Evolutionary conservation across 1,140 invertebrate species (phyloP).

Genomic region (Plectrocnemia conspersa): DNA sequence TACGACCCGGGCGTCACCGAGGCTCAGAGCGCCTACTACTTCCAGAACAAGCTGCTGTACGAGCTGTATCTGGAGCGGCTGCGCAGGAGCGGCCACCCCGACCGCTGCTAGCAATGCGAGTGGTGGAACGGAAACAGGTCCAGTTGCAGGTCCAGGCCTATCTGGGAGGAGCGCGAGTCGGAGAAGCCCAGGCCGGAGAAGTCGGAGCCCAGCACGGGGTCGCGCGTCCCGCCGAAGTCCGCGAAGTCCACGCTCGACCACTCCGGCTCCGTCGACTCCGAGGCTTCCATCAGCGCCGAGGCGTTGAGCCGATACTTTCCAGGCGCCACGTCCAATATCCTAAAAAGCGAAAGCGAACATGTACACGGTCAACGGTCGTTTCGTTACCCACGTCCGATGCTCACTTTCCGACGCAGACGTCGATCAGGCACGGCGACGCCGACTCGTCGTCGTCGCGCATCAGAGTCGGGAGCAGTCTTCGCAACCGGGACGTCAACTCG

Average conservation of each 20-base stretch:
- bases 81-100: constrained; percentile 49
- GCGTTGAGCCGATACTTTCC: constrained; percentile 31
- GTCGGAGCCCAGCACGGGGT: constrained; percentile 27
- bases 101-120: constrained; percentile 17
- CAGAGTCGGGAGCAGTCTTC: constrained; percentile 28
- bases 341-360: constrained; percentile 13
- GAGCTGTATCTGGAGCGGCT: constrained; percentile 52
- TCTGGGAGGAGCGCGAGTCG: constrained; percentile 28
- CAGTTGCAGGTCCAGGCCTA: constrained; percentile 30
- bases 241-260: too few relatives aligned
- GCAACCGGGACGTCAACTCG: constrained; percentile 19
- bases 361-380: too few relatives aligned
- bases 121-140: constrained; percentile 32
- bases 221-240: too few relatives aligned
- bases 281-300: too few relatives aligned
- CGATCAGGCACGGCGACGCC: constrained; percentile 24
- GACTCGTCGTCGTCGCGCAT: constrained; percentile 13
- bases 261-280: too few relatives aligned
- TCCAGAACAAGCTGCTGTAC: constrained; percentile 50
- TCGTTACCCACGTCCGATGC: too few relatives aligned
- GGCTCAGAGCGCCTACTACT: constrained; percentile 48
- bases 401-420: constrained; percentile 30
- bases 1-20: constrained; percentile 49
- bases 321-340: constrained; percentile 27
- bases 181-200: constrained; percentile 30